A percentile compares a stretch with the other conserved stretches of the same genome.
Evolutionary conservation across 2,797 vertebrate genomes (phyloP).

Genomic region (Bradypodion ventrale): DNA sequence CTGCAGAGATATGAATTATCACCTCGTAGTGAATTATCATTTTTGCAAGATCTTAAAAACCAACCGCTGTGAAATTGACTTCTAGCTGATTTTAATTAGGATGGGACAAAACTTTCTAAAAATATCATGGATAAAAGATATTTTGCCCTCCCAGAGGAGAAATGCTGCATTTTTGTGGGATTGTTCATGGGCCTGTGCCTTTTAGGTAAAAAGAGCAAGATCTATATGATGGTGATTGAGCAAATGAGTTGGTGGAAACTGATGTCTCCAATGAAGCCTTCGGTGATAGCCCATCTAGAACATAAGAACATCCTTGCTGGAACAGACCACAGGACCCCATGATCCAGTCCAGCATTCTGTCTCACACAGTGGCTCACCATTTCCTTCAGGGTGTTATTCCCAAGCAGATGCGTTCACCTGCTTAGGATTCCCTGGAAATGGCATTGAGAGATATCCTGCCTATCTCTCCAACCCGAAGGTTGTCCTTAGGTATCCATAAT

Average conservation of each 20-base stretch:
- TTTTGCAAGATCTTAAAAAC: constrained; percentile 76
- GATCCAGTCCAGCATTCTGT: too few species aligned
- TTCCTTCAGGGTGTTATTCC: too few species aligned
- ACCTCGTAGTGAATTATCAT: constrained; percentile 70
- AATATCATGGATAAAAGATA: constrained; percentile 68
- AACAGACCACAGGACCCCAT: too few species aligned
- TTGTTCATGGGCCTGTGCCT: neutral
- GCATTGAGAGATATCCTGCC: too few species aligned
- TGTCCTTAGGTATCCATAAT: too few species aligned
- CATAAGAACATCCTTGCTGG: too few species aligned
- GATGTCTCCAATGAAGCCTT: too few species aligned
- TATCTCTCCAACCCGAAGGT: too few species aligned
- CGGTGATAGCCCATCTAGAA: too few species aligned
- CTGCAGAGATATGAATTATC: constrained; percentile 58
- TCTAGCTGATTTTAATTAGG: constrained; percentile 77
- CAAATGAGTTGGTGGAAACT: neutral
- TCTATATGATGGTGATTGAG: neutral
- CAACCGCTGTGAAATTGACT: constrained; percentile 80
- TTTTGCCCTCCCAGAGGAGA: neutral
- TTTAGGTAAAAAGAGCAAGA: neutral
- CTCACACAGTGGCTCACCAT: too few species aligned
- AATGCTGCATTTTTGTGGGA: neutral
- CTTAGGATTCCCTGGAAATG: too few species aligned
- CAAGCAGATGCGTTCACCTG: too few species aligned
- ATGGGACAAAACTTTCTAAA: constrained; percentile 57